Conservation (phyloP, 2,797 vertebrate species). For the Carapus acus region DNA sequence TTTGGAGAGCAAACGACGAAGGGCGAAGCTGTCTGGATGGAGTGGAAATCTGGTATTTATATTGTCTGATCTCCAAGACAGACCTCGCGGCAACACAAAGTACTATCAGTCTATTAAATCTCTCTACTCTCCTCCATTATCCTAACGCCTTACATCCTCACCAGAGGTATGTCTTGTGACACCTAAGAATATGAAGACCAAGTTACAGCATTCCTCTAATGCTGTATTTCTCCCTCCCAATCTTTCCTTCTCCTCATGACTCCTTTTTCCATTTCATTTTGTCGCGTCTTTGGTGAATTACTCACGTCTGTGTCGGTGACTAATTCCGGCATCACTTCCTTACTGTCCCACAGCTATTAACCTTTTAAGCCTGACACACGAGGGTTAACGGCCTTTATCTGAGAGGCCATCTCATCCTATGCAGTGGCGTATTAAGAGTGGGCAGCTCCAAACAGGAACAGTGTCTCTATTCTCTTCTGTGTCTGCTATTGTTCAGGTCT, state of each 20-base stretch:
- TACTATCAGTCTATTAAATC: too few species aligned
- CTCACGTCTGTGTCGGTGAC: constrained; percentile 55
- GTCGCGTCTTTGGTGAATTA: constrained; percentile 54
- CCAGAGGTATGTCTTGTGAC: too few species aligned
- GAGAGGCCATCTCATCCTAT: constrained; percentile 48
- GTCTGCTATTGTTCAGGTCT: constrained; percentile 39
- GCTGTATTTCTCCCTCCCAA: constrained; percentile 17
- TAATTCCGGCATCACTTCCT: constrained; percentile 53
- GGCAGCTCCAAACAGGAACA: constrained; percentile 37
- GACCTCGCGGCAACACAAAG: too few species aligned
- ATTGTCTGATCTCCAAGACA: too few species aligned
- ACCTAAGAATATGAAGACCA: constrained; percentile 2
- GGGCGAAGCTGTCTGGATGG: too few species aligned
- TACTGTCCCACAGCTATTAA: constrained; percentile 51
- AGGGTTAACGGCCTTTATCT: constrained; percentile 54
- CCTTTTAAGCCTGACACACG: constrained; percentile 45
- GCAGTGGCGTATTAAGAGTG: constrained; percentile 38
- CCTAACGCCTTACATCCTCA: too few species aligned
- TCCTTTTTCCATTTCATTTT: constrained; percentile 30
- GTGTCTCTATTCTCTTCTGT: constrained; percentile 37
- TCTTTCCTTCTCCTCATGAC: constrained; percentile 43
- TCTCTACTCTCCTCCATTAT: too few species aligned
- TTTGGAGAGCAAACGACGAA: too few species aligned
- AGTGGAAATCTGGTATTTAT: too few species aligned
- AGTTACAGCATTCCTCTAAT: constrained; percentile 5